Evolutionary conservation across 2,888 invertebrate genomes (phyloP).

Genomic region (Druceiella hillmani): DNA sequence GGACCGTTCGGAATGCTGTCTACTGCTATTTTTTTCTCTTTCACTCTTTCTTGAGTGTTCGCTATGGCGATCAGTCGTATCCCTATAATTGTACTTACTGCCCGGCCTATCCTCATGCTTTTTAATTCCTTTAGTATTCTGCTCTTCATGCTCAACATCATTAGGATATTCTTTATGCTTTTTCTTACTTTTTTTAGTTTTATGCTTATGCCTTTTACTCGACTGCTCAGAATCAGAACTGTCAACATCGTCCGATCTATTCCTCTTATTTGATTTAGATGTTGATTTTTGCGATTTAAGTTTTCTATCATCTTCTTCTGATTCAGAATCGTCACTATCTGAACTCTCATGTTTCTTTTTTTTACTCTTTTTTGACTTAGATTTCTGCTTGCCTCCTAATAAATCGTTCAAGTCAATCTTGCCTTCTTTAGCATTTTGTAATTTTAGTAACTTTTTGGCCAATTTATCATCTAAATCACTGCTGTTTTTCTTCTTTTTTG

Average conservation of each 20-base stretch:
- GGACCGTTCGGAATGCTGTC: constrained; percentile 12
- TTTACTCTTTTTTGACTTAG: constrained; percentile 27
- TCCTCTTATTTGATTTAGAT: constrained; percentile 28
- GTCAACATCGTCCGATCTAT: constrained; percentile 24
- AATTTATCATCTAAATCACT: constrained; percentile 61
- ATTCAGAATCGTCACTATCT: too few relatives aligned
- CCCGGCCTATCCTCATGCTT: too few relatives aligned
- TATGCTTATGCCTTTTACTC: background rate
- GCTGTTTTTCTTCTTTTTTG: constrained; percentile 39
- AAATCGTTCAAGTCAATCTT: too few relatives aligned
- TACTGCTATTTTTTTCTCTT: constrained; percentile 18
- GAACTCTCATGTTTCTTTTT: too few relatives aligned
- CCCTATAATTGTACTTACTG: too few relatives aligned
- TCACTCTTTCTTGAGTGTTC: too few relatives aligned
- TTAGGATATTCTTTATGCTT: too few relatives aligned
- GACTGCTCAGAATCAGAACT: constrained; percentile 22
- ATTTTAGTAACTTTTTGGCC: constrained; percentile 63
- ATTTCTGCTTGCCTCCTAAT: constrained; percentile 30
- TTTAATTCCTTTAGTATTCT: too few relatives aligned
- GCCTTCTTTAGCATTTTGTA: constrained; percentile 58
- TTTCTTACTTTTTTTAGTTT: constrained; percentile 1
- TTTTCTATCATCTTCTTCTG: too few relatives aligned
- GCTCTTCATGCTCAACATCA: too few relatives aligned
- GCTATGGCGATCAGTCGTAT: too few relatives aligned
- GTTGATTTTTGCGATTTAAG: constrained; percentile 25